Evolutionary conservation across 1,140 invertebrate genomes (phyloP), one percentile per base, ranked within the genome.

Genomic region (Rhynchophorus ferrugineus): DNA sequence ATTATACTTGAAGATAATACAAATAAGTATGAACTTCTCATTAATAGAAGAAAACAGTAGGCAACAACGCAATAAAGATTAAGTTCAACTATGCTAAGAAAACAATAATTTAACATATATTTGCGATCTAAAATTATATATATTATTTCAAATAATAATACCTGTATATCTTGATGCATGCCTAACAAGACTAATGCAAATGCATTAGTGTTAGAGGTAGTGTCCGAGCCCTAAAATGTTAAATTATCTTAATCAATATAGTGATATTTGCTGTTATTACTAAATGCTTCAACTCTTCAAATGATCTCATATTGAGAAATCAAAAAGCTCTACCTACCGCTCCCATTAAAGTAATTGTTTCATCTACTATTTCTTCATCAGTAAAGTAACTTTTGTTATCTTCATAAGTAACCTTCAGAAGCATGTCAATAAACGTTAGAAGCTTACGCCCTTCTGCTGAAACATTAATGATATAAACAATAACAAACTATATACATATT

Each of bases 131-230:
- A n/a, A n/a, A n/a, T n/a, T n/a, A n/a, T n/a, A n/a, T n/a, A n/a
- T n/a, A n/a, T n/a, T n/a, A n/a, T n/a, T n/a, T n/a, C n/a, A n/a
- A 11, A 29, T 29, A 11, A 29, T 44, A 24, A 34, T 44, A 61
- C 64, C 47, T 68, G 66, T 17, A 65, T 54, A 22, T 65, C 60
- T 43, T 57, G 63, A 57, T 63, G 51, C 21, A 62, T 44, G 2
- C 59, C 67, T 13, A 69, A 37, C 36, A 66, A 55, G 5, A 61
- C 46, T 3, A 64, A 53, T 8, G 36, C 17, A 29, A 57, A 63
- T 39, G 51, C 56, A 13, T 55, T 46, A 3, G 56, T 49, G 7
- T 44, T 36, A 7, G 62, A 54, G 2, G 57, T 62, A 9, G 62
- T 59, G 22, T 64, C 62, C 9, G 59, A 41, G 16, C 59, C 59